phyloP scores from a whole-genome alignment of 2,113 vertebrate genomes.

The Gasterosteus nipponicus region DNA sequence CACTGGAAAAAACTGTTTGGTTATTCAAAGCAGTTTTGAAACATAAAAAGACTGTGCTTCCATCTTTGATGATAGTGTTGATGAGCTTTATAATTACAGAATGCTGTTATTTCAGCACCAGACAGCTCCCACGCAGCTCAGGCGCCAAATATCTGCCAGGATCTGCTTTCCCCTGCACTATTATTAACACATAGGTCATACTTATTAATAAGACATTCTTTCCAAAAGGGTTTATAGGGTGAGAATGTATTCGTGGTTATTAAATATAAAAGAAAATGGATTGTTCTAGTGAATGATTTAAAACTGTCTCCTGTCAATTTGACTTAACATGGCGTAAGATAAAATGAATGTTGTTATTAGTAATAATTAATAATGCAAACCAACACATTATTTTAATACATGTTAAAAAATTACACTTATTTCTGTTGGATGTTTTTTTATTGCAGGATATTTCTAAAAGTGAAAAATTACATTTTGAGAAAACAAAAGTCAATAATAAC shows the following conservation, averaged over 20 bases:
- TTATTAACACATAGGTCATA: too few relatives aligned
- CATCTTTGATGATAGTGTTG: not conserved
- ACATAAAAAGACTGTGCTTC: not conserved
- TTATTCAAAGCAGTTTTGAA: not conserved
- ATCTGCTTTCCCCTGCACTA: not conserved
- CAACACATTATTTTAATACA: too few relatives aligned
- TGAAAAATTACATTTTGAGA: too few relatives aligned
- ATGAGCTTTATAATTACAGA: not conserved
- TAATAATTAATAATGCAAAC: too few relatives aligned
- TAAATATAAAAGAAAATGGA: not conserved
- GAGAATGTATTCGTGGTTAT: not conserved
- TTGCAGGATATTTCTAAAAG: too few relatives aligned
- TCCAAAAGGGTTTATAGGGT: too few relatives aligned
- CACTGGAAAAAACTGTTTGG: not conserved
- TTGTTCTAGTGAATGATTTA: not conserved
- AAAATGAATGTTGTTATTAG: not conserved
- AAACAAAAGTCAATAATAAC: too few relatives aligned
- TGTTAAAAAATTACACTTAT: too few relatives aligned
- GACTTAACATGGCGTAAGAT: not conserved
- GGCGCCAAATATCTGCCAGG: too few relatives aligned
- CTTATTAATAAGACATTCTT: too few relatives aligned
- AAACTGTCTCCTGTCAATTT: not conserved
- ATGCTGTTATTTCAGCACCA: not conserved
- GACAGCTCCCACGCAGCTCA: too few relatives aligned
- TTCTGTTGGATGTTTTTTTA: too few relatives aligned